Base-by-base conservation (phyloP, 2,113 vertebrate species). In the Struthio camelus region DNA sequence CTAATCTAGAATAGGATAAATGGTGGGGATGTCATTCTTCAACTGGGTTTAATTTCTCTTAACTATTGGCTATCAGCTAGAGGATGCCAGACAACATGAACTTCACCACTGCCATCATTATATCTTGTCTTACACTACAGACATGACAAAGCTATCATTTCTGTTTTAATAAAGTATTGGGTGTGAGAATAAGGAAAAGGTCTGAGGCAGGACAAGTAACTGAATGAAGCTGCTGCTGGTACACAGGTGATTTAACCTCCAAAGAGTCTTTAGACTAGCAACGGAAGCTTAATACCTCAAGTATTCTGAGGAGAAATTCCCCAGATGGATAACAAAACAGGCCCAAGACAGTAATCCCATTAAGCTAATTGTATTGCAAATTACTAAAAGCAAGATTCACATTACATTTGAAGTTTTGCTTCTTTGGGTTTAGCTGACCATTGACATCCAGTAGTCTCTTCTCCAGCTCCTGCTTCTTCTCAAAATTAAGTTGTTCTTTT, bases 351-450 rank as follows among this genome's bases (percentile, higher is more conserved):
- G 62, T 7, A 75, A 77, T 66, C 46, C 8, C 32, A 32, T 59
- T 5, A 85, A 91, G 16, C 28, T 80, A 54, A 54, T 51, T 67
- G 50, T 72, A 28, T 69, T 72, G 10, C 18, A 89, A 67, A 82
- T 54, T 5, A 94, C 14, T 85, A 72, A 64, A 89, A 83, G 2
- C 46, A 94, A 89, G 30, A 46, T 42, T 77, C 50, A 78, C 95
- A 96, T 95, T 98, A 99, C 98, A 51, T 76, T 97, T 97, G 48
- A 81, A 32, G 46, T 96, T 98, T 30, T 86, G 87, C 85, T 98
- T 98, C 78, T 92, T 96, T 6, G 73, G 89, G 34, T 94, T 97
- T 86, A 98, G 92, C 62, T 98, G 98, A 85, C 96, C 97, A 28
- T 78, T 93, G 83, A 97, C 93, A 89, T 97, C 95, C 56, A 96